Conservation (phyloP, 2,797 vertebrate genomes). For the Rhinoraja longicauda region DNA sequence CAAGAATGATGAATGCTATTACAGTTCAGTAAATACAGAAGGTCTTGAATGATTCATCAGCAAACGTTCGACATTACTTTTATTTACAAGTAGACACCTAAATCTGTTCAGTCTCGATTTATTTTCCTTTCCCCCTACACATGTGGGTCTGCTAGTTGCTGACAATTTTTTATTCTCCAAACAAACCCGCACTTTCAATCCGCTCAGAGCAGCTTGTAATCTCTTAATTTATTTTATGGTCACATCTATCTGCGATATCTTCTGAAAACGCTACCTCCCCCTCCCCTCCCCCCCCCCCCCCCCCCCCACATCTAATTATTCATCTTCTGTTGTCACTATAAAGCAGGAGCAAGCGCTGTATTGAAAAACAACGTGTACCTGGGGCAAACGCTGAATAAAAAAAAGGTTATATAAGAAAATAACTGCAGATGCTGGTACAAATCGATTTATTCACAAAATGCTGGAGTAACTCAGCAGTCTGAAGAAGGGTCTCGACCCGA, state of each 20-base stretch:
- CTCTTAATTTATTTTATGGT: slow-evolving; percentile 22
- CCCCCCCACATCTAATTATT: background rate
- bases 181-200: background rate
- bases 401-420: too few relatives aligned
- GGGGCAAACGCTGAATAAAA: slow-evolving; percentile 4
- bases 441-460: too few relatives aligned
- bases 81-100: slow-evolving; percentile 33
- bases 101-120: slow-evolving; percentile 29
- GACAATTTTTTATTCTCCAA: background rate
- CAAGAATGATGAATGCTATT: slow-evolving; percentile 39
- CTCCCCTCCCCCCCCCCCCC: background rate
- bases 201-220: background rate
- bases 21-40: slow-evolving; percentile 37
- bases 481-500: too few relatives aligned
- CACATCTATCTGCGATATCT: background rate
- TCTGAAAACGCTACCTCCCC: background rate
- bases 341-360: background rate
- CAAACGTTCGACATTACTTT: slow-evolving; percentile 31
- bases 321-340: background rate
- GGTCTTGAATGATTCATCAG: slow-evolving; percentile 39
- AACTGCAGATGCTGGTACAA: too few relatives aligned
- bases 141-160: slow-evolving; percentile 3
- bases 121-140: background rate
- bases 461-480: too few relatives aligned
- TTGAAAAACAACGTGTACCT: slow-evolving; percentile 4